Base-by-base conservation (phyloP, 2,888 invertebrate genomes). In the Nebria salina region DNA sequence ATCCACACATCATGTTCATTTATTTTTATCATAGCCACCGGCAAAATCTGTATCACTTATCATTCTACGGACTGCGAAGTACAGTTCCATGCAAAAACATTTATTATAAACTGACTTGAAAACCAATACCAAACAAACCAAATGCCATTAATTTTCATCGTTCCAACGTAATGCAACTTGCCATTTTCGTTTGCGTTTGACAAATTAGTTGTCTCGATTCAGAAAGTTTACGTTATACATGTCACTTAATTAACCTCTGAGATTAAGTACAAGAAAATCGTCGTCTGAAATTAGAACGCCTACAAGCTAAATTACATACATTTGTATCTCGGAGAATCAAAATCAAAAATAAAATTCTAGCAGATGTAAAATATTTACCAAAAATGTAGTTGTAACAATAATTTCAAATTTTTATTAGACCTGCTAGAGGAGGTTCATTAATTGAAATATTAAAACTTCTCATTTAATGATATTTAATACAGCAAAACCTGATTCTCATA, bases 121-220 rank as follows among this genome's bases (percentile, higher is more conserved):
- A 78, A 72, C 78, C 78, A 54, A 54, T 54, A 54, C 54, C 13
- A 54, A 54, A 54, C 54, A 54, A 13, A 54, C 54, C 54, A 54
- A 54, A 54, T 54, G 54, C 54, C 54, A 78, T 78, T 78, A 73
- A 78, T 78, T 78, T 73, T 73, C 78, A 78, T 78, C 73, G 72
- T 65, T 34, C 64, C 66, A 65, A 41, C 64, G 68, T 26, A 9
- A 15, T 68, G 76, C 41, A 70, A 43, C 54, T 20, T 78, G 73
- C 73, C 78, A 72, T 78, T 78, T 78, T 73, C 65, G 73, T 65
- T 64, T 75, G 65, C 26, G 75, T 73, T 25, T 78, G 78, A 78
- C 78, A 78, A 78, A 78, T 78, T 78, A 73, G 78, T 65, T 64
- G 54, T 68, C 76, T 76, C 41, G 26, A 73, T 72, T 41, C 72